A percentile compares a stretch with the other conserved stretches of the same genome.
Evolutionary conservation across 2,888 invertebrate genomes (phyloP).

Genomic region (Amphimallon solstitiale): DNA sequence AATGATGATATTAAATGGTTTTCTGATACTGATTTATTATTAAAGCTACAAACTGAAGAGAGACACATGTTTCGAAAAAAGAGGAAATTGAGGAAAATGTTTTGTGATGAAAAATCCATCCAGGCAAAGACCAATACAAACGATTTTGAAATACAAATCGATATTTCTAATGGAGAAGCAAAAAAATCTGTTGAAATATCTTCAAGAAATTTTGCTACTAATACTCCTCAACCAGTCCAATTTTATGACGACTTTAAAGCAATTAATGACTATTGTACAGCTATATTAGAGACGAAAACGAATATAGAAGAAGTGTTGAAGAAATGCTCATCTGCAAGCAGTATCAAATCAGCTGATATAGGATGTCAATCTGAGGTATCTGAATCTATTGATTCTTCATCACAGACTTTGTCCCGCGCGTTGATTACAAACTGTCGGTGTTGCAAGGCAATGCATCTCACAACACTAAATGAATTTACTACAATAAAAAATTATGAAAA

Average conservation of each 20-base stretch:
- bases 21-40: background rate
- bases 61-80: no score
- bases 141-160: background rate
- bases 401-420: background rate
- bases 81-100: background rate
- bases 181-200: no score
- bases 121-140: background rate
- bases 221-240: background rate
- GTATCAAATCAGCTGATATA: background rate
- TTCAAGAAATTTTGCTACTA: background rate
- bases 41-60: background rate
- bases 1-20: background rate
- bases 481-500: background rate
- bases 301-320: conserved; percentile 4
- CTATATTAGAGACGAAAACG: background rate
- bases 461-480: background rate
- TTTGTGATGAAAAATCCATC: background rate
- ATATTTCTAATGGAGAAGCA: background rate
- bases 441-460: background rate
- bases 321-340: background rate
- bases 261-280: background rate
- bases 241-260: background rate
- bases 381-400: background rate
- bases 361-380: background rate
- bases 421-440: background rate